Base-by-base conservation (phyloP, 2,888 invertebrate species). In the Athalia rosae region DNA sequence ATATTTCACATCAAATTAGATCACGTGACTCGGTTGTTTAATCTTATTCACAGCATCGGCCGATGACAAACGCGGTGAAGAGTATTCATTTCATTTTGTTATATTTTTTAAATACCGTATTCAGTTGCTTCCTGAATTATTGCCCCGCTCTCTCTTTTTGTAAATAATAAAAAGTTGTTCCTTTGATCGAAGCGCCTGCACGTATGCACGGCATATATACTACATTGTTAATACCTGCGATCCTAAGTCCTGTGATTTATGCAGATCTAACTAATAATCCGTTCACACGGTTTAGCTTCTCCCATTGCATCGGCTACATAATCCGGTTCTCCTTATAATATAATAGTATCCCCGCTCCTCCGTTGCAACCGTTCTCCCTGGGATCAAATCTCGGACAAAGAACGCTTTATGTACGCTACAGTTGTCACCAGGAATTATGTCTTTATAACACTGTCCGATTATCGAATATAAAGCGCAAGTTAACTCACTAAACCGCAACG, bases 241-340 rank as follows among this genome's bases (percentile, higher is more conserved):
- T 56, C 56, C 58, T 58, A 71, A 71, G 71, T 71, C 77, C 76
- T 59, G 59, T 77, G 77, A 77, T 77, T 77, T 77, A 71, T 71
- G 50, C 71, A 77, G 71, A 77, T 77, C 11, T 48, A 59, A 61
- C 69, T 66, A 71, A 77, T 77, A 77, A 77, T 77, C 77, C 77
- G 77, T 77, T 77, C 77, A 77, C 77, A 76, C 76, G 76, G 28
- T 71, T 71, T 43, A 71, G 71, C 71, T 43, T 71, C 58, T 45
- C 45, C 4, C 13, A 28, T n/a, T 53, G 53, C 53, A 53, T n/a
- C 53, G 9, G 28, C 28, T 28, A 28, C 28, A 28, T 71, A 71
- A 71, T 56, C 71, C 71, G 71, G 71, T 71, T 71, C 71, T 71
- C 58, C 50, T 71, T 71, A 48, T 71, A 58, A 11, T n/a, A 9